Base-by-base conservation (phyloP, 2,797 vertebrate species). In the Kryptolebias ocellatus region DNA sequence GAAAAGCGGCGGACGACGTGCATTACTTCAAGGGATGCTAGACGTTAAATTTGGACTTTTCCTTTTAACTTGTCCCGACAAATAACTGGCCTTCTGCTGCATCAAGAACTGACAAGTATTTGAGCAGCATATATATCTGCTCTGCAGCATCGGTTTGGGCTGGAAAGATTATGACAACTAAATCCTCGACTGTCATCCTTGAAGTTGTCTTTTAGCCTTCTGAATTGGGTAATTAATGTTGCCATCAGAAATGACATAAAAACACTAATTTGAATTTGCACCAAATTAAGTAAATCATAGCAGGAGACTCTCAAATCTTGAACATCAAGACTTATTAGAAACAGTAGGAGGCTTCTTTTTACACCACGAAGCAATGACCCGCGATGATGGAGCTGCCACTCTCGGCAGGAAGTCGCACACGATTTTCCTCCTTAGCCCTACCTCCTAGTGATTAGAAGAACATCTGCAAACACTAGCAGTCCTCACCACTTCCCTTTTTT, bases 401-500 rank as follows among this genome's bases (percentile, higher is more conserved):
- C 81, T 45, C 76, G 1, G 31, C 59, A 76, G 81, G 83, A 83
- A 65, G 75, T 65, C 60, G 4, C 72, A 31, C 72, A 17, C 70
- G 53, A 58, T 61, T 70, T 58, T 50, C 73, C 62, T 74, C 74
- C 72, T 77, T 59, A 52, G 73, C 78, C 57, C 69, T 59, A 78
- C 81, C 81, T 76, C 70, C 65, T 4, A 5, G 78, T 79, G 83
- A 88, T 90, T 80, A 83, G 65, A 78, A 59, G 64, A 83, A 83
- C 84, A 85, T 87, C 85, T 87, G 83, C 82, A 89, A 80, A 88
- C 78, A 81, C 72, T 71, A 60, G 60, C 79, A 70, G 57, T 45
- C 78, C 74, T 72, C 79, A 29, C 56, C 1, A 15, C 74, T 78
- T 76, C 59, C 24, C 79, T 71, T 74, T 84, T 86, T 81, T 90